Conservation (phyloP, 2,888 invertebrate species). For the Cheilosia urbana region DNA sequence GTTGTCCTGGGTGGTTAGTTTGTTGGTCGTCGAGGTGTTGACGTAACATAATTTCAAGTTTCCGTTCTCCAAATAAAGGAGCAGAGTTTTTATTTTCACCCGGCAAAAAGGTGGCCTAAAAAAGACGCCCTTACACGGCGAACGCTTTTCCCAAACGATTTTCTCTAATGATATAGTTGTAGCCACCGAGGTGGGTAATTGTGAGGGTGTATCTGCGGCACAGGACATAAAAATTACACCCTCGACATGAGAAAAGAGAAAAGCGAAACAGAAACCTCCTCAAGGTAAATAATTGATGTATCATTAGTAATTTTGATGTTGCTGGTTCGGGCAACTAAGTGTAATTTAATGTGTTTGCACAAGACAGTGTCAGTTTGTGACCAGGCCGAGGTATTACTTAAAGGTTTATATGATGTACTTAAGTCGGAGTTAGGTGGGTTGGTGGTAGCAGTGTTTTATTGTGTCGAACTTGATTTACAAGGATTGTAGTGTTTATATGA, state of each 20-base stretch:
- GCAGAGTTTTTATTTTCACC: slow-evolving; percentile 11
- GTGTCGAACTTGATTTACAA: slow-evolving; percentile 3
- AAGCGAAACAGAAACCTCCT: slow-evolving; percentile 68
- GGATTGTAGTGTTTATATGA: neutral
- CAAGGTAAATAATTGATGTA: slow-evolving; percentile 75
- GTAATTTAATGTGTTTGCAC: slow-evolving; percentile 76
- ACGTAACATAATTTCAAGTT: slow-evolving; percentile 74
- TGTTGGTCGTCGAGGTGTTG: slow-evolving; percentile 68
- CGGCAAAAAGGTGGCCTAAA: slow-evolving; percentile 20
- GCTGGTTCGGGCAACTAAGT: slow-evolving; percentile 63
- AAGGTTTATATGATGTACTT: slow-evolving; percentile 31
- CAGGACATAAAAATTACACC: slow-evolving; percentile 71
- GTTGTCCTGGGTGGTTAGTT: slow-evolving; percentile 38
- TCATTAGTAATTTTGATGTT: slow-evolving; percentile 72
- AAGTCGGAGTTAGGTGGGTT: slow-evolving; percentile 1
- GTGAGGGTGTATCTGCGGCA: slow-evolving; percentile 71
- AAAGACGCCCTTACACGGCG: slow-evolving; percentile 23
- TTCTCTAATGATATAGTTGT: slow-evolving; percentile 74
- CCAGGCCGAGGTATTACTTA: slow-evolving; percentile 52
- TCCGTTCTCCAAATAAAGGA: slow-evolving; percentile 55
- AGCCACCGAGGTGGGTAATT: slow-evolving; percentile 70
- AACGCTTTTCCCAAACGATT: slow-evolving; percentile 66
- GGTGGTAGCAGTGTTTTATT: neutral
- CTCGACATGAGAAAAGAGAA: slow-evolving; percentile 41
- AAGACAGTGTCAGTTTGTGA: slow-evolving; percentile 61